Conservation (phyloP, 1,140 invertebrate genomes). For the Psix sp. region DNA sequence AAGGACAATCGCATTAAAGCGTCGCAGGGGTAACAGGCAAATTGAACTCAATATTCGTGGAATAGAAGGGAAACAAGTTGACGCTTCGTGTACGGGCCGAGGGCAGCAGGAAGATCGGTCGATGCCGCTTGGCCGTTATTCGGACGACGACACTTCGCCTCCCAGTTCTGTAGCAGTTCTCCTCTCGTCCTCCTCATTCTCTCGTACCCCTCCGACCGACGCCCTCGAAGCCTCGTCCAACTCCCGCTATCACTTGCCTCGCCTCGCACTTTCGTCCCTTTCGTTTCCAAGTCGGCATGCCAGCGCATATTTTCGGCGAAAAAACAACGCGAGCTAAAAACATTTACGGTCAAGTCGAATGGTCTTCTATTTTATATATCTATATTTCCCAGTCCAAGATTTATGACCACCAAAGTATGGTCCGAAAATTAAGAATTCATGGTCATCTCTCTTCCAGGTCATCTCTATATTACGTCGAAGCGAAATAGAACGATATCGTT, state of each 20-base stretch:
- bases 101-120: slow-evolving; percentile 76
- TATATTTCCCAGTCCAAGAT: no score
- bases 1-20: slow-evolving; percentile 74
- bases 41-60: slow-evolving; percentile 77
- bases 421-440: no score
- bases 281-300: slow-evolving; percentile 65
- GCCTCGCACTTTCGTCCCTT: slow-evolving; percentile 55
- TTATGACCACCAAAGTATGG: no score
- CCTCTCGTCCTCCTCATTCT: slow-evolving; percentile 44
- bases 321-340: slow-evolving; percentile 47
- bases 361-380: no score
- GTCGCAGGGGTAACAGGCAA: slow-evolving; percentile 69
- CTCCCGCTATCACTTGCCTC: slow-evolving; percentile 51
- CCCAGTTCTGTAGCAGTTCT: slow-evolving; percentile 65
- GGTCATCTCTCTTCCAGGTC: no score
- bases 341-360: no score
- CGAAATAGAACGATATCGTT: slow-evolving; percentile 5
- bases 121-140: slow-evolving; percentile 78
- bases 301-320: slow-evolving; percentile 62
- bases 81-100: slow-evolving; percentile 71
- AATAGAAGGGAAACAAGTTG: slow-evolving; percentile 77
- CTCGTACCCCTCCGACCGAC: slow-evolving; percentile 43
- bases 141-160: slow-evolving; percentile 78
- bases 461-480: no score
- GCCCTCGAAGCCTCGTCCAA: slow-evolving; percentile 60